Conservation (phyloP, 2,113 vertebrate species). For the Bufo gargarizans region DNA sequence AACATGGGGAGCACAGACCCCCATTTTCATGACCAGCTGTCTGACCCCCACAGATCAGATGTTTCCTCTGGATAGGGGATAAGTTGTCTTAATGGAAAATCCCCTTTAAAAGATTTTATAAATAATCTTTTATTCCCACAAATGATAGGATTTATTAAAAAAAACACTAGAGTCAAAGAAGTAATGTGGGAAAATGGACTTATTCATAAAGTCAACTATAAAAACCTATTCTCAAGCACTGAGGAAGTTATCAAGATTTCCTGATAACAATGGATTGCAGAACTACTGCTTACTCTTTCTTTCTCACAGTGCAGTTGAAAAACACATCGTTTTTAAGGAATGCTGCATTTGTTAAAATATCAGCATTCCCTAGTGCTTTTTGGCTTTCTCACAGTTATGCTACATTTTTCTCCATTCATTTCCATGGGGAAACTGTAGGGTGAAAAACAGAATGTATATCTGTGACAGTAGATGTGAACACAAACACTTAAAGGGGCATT, state of each 20-base stretch:
- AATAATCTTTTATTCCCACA: not conserved
- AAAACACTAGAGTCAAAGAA: not conserved
- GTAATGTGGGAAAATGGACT: not conserved
- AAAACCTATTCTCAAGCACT: not conserved
- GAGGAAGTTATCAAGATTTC: slow-evolving; percentile 1
- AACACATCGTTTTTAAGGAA: no score
- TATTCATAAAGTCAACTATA: not conserved
- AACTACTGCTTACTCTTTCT: not conserved
- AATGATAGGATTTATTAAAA: not conserved
- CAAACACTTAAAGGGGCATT: no score
- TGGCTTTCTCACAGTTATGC: not conserved
- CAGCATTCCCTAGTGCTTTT: not conserved
- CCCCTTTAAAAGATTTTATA: no score
- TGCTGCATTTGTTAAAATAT: not conserved
- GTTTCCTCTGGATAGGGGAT: no score
- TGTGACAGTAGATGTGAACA: no score
- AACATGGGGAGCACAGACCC: no score
- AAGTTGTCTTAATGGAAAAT: not conserved
- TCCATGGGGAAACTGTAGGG: no score
- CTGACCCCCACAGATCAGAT: no score
- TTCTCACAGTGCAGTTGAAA: not conserved
- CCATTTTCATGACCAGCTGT: no score
- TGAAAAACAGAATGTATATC: no score
- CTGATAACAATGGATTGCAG: not conserved
- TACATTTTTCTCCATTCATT: no score